Percentiles rank a stretch among this genome's conserved stretches.
phyloP scores from a whole-genome alignment of 2,113 vertebrate species.

The Phalacrocorax aristotelis region DNA sequence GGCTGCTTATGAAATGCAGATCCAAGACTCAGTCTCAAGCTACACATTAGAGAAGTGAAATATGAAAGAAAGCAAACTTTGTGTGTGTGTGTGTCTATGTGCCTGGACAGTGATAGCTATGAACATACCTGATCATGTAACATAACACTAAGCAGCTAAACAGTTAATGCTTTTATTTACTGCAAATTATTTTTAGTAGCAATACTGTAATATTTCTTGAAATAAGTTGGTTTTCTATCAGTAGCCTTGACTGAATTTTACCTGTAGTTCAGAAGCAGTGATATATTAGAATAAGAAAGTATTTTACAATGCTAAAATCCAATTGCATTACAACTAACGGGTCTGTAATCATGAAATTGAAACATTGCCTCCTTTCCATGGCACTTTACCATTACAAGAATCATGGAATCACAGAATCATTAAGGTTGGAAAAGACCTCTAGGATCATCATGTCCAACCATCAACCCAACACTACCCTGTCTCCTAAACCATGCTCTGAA shows the following conservation, averaged over 20 bases:
- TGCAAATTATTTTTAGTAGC: neutral
- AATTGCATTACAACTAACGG: neutral
- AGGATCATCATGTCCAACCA: too few species aligned
- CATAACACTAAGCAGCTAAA: neutral
- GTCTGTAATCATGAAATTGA: neutral
- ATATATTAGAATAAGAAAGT: neutral
- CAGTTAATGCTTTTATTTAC: neutral
- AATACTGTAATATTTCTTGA: neutral
- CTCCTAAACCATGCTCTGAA: too few species aligned
- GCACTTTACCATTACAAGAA: neutral
- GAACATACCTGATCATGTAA: neutral
- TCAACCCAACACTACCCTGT: too few species aligned
- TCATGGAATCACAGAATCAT: too few species aligned
- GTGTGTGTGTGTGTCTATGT: fast-evolving
- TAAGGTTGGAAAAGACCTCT: too few species aligned
- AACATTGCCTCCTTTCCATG: neutral
- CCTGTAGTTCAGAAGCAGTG: neutral
- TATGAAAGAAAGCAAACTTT: neutral
- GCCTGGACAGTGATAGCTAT: neutral
- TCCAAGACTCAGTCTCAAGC: neutral
- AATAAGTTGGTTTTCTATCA: neutral
- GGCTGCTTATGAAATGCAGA: neutral
- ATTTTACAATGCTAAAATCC: neutral
- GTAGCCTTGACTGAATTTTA: neutral
- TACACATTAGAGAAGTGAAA: neutral